These are phyloP conservation scores for Pseudoatta argentina DNA, from an alignment of 1,140 invertebrate species.

Conservation along the genomic window DNA sequence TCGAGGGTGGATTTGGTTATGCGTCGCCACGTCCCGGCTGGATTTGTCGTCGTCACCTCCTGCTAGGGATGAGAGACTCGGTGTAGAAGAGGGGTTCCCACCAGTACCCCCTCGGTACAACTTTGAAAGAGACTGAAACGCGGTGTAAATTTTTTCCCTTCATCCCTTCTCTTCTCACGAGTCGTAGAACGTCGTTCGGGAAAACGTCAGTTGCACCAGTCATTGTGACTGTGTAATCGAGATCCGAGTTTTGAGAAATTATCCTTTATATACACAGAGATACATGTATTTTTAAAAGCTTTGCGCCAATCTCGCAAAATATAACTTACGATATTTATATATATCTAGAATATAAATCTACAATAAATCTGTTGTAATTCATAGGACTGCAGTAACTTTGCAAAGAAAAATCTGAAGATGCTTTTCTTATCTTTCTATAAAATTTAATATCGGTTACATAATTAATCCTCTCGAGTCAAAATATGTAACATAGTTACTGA, in stretches of 20 bases:
- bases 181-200: background rate
- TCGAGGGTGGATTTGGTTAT: constrained; percentile 82
- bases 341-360: background rate
- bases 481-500: too few species aligned
- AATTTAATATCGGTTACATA: background rate
- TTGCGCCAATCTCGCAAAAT: background rate
- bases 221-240: constrained; percentile 4
- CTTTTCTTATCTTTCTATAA: constrained; percentile 9
- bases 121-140: constrained; percentile 47
- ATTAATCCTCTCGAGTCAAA: background rate
- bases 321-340: background rate
- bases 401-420: background rate
- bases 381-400: background rate
- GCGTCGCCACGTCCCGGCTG: constrained; percentile 82
- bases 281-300: background rate
- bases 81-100: constrained; percentile 53
- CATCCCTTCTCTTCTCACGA: background rate
- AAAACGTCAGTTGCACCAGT: constrained; percentile 28
- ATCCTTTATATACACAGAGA: background rate
- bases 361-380: background rate
- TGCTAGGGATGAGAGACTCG: constrained; percentile 24
- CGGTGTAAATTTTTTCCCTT: constrained; percentile 67
- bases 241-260: background rate
- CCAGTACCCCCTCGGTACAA: constrained; percentile 56
- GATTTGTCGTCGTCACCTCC: constrained; percentile 84